Percentiles rank a stretch among this genome's conserved stretches.
Conservation (phyloP, 2,113 vertebrate genomes). For the Copsychus sechellarum region DNA sequence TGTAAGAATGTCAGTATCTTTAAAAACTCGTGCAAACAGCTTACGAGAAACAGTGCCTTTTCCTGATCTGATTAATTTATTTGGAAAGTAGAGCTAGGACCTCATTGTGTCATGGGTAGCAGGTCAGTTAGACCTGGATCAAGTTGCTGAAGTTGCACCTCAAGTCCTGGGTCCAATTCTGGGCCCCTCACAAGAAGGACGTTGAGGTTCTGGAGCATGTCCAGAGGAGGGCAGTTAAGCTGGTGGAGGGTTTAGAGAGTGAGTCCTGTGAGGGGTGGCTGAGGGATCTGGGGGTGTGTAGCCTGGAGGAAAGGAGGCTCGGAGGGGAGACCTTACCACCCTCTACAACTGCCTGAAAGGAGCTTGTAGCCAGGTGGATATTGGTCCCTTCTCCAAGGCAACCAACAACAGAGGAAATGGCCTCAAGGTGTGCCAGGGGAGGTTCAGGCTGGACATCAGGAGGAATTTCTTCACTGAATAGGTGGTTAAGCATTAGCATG, state of each 20-base stretch:
- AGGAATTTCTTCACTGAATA: too few species aligned
- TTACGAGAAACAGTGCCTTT: not conserved
- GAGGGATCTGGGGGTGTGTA: not conserved
- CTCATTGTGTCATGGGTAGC: not conserved
- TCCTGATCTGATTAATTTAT: not conserved
- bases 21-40: not conserved
- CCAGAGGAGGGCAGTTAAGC: not conserved
- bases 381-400: not conserved
- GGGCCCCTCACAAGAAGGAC: not conserved
- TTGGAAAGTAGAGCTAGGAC: not conserved
- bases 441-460: not conserved
- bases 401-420: not conserved
- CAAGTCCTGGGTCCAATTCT: not conserved
- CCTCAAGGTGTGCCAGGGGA: not conserved
- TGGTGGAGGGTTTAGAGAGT: not conserved
- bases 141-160: not conserved
- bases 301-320: not conserved
- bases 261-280: not conserved
- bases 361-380: not conserved
- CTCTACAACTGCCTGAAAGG: not conserved
- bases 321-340: not conserved
- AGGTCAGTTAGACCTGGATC: not conserved
- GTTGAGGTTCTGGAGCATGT: accelerated
- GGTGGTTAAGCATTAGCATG: not conserved
- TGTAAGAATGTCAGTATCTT: not conserved